Evolutionary conservation across 2,113 vertebrate genomes (phyloP).

Genomic region (Calonectris borealis): DNA sequence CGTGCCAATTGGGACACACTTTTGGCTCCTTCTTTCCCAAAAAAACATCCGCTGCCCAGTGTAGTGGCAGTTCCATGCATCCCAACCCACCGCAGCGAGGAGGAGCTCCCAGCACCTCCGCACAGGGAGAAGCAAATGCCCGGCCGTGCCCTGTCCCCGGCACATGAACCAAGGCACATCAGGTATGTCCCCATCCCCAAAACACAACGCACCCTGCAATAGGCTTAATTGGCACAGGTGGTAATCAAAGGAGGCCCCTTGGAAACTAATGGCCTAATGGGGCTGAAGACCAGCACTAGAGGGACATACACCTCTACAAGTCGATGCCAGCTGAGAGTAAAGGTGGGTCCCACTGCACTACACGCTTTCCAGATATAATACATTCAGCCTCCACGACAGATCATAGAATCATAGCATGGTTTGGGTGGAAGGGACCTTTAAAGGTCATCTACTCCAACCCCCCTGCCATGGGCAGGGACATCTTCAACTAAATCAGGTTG

Average conservation of each 20-base stretch:
- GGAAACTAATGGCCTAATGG: background rate
- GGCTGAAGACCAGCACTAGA: background rate
- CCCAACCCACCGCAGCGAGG: background rate
- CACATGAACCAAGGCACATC: background rate
- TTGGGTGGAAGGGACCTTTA: background rate
- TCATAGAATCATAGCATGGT: background rate
- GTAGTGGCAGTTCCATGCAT: background rate
- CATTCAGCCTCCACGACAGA: background rate
- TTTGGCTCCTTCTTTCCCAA: background rate
- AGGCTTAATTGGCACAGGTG: background rate
- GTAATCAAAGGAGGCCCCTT: background rate
- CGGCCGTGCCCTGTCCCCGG: background rate
- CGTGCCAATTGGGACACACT: background rate
- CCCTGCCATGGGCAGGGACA: background rate
- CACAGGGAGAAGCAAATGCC: background rate
- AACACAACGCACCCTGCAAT: background rate
- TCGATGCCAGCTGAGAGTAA: background rate
- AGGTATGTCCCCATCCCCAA: rapidly evolving
- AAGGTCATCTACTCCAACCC: background rate
- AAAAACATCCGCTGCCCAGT: rapidly evolving
- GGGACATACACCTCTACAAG: background rate
- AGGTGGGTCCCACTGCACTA: background rate
- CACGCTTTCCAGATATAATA: background rate
- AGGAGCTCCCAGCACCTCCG: background rate
- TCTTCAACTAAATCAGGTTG: background rate